Conservation (phyloP, 2,888 invertebrate genomes). For the Lasioglossum figueresi region DNA sequence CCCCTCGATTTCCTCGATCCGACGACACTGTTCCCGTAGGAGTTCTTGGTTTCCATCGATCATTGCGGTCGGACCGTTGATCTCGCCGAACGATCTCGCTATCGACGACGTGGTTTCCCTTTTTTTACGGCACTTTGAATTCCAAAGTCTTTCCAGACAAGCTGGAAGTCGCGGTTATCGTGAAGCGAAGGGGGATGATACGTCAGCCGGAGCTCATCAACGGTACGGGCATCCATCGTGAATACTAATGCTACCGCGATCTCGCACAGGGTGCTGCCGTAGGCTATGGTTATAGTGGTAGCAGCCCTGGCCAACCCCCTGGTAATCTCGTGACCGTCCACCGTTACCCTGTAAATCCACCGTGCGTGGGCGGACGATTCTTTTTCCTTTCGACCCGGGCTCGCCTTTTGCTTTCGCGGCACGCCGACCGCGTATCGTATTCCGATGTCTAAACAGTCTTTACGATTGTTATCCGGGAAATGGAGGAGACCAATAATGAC, state of each 20-base stretch:
- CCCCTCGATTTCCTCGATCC: too few relatives aligned
- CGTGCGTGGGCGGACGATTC: slow-evolving; percentile 21
- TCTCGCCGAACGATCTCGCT: slow-evolving; percentile 46
- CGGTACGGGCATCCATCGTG: slow-evolving; percentile 71
- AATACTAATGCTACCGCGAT: slow-evolving; percentile 76
- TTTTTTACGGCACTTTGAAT: slow-evolving; percentile 57
- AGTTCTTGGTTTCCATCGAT: slow-evolving; percentile 31
- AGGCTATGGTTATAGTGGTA: not conserved
- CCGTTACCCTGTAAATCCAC: slow-evolving; percentile 40
- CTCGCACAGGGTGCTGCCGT: slow-evolving; percentile 22
- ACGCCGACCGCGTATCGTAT: slow-evolving; percentile 7
- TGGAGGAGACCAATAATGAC: slow-evolving; percentile 44
- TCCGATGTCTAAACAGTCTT: slow-evolving; percentile 33
- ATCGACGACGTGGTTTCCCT: slow-evolving; percentile 23
- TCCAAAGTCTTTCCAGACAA: slow-evolving; percentile 46
- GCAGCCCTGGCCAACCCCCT: slow-evolving; percentile 5
- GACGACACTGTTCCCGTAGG: not conserved
- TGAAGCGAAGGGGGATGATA: slow-evolving; percentile 61
- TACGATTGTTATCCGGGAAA: slow-evolving; percentile 54
- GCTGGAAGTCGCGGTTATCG: slow-evolving; percentile 42
- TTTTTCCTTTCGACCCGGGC: slow-evolving; percentile 31
- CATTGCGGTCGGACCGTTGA: slow-evolving; percentile 36
- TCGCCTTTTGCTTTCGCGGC: not conserved
- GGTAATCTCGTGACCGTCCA: slow-evolving; percentile 47
- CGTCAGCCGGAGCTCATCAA: slow-evolving; percentile 77